Evolutionary conservation across 2,888 invertebrate genomes (phyloP).

Genomic region (Hydraecia micacea): DNA sequence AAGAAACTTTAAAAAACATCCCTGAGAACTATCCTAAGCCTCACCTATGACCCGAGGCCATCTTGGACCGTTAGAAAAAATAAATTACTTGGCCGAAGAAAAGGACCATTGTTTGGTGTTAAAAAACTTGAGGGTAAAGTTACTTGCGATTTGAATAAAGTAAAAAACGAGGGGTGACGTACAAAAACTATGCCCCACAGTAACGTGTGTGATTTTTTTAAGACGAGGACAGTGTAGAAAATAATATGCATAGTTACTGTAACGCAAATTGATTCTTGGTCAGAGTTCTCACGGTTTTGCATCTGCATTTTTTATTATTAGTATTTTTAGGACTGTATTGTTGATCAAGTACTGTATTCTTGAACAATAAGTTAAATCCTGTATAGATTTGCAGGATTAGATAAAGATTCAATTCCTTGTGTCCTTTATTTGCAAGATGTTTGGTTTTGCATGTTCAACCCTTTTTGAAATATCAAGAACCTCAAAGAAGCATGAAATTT

Average conservation of each 20-base stretch:
- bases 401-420: neutral
- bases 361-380: neutral
- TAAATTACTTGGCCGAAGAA: constrained; percentile 83
- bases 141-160: constrained; percentile 88
- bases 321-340: constrained; percentile 6
- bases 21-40: constrained; percentile 85
- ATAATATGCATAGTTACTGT: constrained; percentile 80
- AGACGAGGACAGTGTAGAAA: constrained; percentile 79
- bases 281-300: constrained; percentile 84
- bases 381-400: constrained; percentile 12
- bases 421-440: neutral
- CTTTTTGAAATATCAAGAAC: neutral
- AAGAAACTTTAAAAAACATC: constrained; percentile 80
- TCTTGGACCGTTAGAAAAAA: constrained; percentile 86
- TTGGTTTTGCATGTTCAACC: neutral
- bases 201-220: constrained; percentile 83
- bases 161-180: constrained; percentile 82
- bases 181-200: constrained; percentile 80
- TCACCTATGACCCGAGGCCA: constrained; percentile 89
- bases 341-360: neutral
- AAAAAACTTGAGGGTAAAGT: constrained; percentile 85
- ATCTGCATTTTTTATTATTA: constrained; percentile 58
- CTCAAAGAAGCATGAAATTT: neutral
- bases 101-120: constrained; percentile 83
- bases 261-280: constrained; percentile 83